These are phyloP conservation scores for Myotis lucifugus DNA, from an alignment of 2,113 vertebrate genomes.

Conservation along the genomic window DNA sequence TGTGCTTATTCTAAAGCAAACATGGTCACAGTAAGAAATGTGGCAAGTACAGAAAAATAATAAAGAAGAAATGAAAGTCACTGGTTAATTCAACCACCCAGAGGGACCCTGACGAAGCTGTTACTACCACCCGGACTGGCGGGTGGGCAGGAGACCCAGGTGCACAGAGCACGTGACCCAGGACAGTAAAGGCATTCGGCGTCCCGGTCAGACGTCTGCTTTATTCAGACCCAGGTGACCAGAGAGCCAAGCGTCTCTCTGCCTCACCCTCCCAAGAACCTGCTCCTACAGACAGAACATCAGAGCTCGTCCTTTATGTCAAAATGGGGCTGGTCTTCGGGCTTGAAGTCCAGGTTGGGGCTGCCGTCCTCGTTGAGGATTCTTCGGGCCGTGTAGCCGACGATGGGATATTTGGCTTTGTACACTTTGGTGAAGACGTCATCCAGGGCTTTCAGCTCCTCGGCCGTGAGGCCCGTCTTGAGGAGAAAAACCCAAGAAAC, in stretches of 20 bases:
- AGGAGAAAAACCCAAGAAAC: conserved; percentile 35
- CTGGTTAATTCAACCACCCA: neutral
- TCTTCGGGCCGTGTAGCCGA: conserved; percentile 93
- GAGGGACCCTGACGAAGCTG: neutral
- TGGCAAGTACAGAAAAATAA: neutral
- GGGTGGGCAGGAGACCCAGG: accelerated
- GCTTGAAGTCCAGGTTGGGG: conserved; percentile 93
- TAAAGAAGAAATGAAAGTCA: neutral
- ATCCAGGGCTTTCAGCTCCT: conserved; percentile 92
- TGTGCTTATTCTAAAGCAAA: conserved; percentile 32
- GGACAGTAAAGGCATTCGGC: neutral
- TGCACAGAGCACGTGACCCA: neutral
- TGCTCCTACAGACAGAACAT: neutral
- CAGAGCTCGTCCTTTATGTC: conserved; percentile 94
- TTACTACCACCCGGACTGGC: neutral
- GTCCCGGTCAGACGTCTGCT: neutral
- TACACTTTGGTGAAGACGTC: conserved; percentile 93
- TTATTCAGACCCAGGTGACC: neutral
- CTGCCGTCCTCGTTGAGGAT: conserved; percentile 94
- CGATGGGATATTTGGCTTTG: conserved; percentile 96
- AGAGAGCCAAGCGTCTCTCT: neutral
- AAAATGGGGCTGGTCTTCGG: conserved; percentile 95
- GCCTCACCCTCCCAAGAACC: no score
- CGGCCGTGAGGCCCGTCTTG: conserved; percentile 91
- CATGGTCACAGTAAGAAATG: neutral